Percentiles rank a stretch among this genome's conserved stretches.
Evolutionary conservation across 92 coral and sea anemone species (phyloP).

Genomic region (Meandrina meandrites): DNA sequence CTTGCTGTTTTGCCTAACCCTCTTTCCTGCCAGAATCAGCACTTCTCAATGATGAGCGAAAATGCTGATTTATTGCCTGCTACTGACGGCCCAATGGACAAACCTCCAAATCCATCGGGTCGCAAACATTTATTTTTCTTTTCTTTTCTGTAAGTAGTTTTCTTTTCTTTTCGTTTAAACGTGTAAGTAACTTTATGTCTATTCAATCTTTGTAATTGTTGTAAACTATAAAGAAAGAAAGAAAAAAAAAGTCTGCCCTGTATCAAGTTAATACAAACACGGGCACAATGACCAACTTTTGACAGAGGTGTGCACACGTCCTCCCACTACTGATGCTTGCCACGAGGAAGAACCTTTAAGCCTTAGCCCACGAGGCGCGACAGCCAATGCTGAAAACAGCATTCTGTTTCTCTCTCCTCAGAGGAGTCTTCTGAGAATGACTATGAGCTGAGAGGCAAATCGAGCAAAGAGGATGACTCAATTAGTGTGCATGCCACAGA

Average conservation of each 20-base stretch:
- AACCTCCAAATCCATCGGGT: slow-evolving; percentile 6
- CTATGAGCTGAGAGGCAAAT: neutral
- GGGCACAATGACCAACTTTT: slow-evolving; percentile 17
- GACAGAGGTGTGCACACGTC: neutral
- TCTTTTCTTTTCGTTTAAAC: no score
- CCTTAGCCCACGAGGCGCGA: neutral
- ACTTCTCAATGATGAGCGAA: slow-evolving; percentile 1
- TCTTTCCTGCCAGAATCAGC: slow-evolving; percentile 11
- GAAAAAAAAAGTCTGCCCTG: slow-evolving; percentile 8
- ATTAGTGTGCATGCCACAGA: neutral
- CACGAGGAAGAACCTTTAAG: neutral
- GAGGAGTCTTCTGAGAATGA: neutral
- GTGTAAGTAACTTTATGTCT: no score
- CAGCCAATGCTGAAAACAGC: neutral
- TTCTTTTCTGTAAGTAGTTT: no score
- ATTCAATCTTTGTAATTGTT: no score
- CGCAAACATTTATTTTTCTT: no score
- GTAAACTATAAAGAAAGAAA: no score
- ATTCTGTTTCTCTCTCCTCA: neutral
- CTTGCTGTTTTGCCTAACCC: slow-evolving; percentile 6
- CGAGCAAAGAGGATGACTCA: neutral
- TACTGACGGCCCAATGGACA: neutral
- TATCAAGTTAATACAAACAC: neutral
- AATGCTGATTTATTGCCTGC: neutral
- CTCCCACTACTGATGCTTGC: neutral